Conservation (phyloP, 2,888 invertebrate species). For the Osmoderma eremita region DNA sequence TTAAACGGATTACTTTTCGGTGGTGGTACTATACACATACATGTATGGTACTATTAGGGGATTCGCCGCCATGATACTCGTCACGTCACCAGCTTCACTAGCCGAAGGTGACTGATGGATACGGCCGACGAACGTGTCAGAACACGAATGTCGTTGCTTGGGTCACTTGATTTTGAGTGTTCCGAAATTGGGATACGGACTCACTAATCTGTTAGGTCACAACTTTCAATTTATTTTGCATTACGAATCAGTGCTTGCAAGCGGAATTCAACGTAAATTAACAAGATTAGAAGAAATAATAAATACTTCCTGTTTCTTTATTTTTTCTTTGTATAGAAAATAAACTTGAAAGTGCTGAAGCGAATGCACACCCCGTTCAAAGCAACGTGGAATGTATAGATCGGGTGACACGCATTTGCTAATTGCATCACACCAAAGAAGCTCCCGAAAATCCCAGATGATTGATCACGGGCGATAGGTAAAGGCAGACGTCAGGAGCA, state of each 20-base stretch:
- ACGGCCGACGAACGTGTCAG: constrained; percentile 24
- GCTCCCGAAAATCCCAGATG: constrained; percentile 52
- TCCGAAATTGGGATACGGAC: too few species aligned
- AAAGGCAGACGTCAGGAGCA: constrained; percentile 47
- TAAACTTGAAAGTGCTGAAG: too few species aligned
- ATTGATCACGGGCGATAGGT: constrained; percentile 54
- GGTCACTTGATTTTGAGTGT: too few species aligned
- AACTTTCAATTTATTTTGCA: too few species aligned
- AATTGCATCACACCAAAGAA: constrained; percentile 47
- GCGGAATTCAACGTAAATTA: too few species aligned
- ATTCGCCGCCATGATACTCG: constrained; percentile 45
- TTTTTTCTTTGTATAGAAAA: too few species aligned
- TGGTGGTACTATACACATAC: constrained; percentile 43
- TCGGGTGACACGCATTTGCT: constrained; percentile 48
- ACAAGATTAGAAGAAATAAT: too few species aligned
- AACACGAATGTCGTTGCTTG: constrained; percentile 45
- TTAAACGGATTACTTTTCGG: constrained; percentile 61
- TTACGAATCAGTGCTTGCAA: too few species aligned
- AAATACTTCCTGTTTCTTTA: too few species aligned
- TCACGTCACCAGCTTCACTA: background rate
- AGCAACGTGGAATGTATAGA: constrained; percentile 24
- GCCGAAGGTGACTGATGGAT: background rate
- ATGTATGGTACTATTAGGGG: background rate
- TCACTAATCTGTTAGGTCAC: too few species aligned
- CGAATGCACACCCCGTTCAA: constrained; percentile 10